Evolutionary conservation across 2,113 vertebrate species (phyloP).

Genomic region (Brevimyrus niger): DNA sequence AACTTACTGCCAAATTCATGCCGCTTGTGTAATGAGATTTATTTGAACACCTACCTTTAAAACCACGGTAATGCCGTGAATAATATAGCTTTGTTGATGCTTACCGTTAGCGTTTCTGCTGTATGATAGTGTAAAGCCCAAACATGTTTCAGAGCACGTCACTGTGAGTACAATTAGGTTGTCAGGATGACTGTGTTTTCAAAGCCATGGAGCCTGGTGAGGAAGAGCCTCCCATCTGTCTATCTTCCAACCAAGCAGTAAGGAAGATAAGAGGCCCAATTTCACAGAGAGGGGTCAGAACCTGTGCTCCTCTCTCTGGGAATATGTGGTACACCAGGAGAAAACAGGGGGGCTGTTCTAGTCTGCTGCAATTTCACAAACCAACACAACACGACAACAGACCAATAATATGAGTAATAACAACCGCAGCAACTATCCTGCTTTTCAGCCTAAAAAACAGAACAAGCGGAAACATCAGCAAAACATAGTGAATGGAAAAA

Average conservation of each 20-base stretch:
- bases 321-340: background rate
- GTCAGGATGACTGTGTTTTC: background rate
- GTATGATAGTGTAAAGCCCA: background rate
- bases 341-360: background rate
- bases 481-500: background rate
- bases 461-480: background rate
- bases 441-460: background rate
- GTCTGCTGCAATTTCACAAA: background rate
- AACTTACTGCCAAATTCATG: background rate
- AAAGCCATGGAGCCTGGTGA: background rate
- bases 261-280: background rate
- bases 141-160: background rate
- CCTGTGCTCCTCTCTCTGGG: background rate
- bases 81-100: background rate
- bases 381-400: background rate
- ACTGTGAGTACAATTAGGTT: background rate
- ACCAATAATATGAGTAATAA: constrained; percentile 3
- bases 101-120: background rate
- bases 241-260: background rate
- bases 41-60: background rate
- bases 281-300: background rate
- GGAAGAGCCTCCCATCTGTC: background rate
- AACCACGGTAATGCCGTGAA: background rate
- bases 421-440: background rate
- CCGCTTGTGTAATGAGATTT: background rate